These are phyloP conservation scores for Bostrychus sinensis DNA, from an alignment of 2,113 vertebrate genomes.

Conservation along the genomic window DNA sequence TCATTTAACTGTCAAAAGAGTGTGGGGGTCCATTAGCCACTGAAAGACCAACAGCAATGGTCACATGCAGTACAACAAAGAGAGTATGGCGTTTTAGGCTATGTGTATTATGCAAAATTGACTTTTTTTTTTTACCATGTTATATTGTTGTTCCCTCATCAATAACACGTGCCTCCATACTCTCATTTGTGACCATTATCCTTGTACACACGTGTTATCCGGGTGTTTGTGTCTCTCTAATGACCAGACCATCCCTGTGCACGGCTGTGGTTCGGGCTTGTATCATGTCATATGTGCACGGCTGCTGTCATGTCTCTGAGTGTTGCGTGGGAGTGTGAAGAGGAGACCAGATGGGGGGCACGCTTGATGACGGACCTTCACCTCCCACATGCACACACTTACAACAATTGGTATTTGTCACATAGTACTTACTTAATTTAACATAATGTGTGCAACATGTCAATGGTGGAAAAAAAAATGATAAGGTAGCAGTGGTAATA, in stretches of 20 bases:
- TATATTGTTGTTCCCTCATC: no score
- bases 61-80: neutral
- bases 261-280: constrained; percentile 5
- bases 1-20: neutral
- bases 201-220: neutral
- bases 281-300: constrained; percentile 45
- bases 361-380: constrained; percentile 61
- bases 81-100: neutral
- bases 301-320: constrained; percentile 58
- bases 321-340: constrained; percentile 61
- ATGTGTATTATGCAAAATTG: no score
- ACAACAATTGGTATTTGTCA: constrained; percentile 25
- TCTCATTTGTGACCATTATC: neutral
- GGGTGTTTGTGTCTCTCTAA: constrained; percentile 10
- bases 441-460: constrained; percentile 4
- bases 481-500: no score
- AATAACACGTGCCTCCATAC: neutral
- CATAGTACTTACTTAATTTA: constrained; percentile 28
- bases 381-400: constrained; percentile 39
- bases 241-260: neutral
- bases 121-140: no score
- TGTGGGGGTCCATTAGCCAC: neutral
- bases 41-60: neutral
- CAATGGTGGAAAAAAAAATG: no score
- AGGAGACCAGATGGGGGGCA: constrained; percentile 68